Percentiles rank a stretch among this genome's conserved stretches.
Conservation (phyloP, 2,888 invertebrate genomes). For the Oasisia sp. region DNA sequence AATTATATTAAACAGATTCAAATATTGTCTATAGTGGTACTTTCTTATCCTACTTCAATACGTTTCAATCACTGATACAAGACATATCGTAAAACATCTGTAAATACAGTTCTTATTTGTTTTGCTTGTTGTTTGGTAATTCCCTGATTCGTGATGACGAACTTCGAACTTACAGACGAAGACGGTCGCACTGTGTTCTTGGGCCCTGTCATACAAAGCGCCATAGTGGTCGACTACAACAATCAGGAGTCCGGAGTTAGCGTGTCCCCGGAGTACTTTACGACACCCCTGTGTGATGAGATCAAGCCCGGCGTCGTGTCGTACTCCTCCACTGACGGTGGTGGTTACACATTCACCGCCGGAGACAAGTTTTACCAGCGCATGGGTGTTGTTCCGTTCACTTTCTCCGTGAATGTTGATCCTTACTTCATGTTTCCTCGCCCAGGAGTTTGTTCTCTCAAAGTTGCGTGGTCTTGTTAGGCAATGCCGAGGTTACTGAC, state of each 20-base stretch:
- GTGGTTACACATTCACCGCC: too few species aligned
- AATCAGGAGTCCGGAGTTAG: not conserved
- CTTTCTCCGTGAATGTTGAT: not conserved
- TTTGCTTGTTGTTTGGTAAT: too few species aligned
- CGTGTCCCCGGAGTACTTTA: not conserved
- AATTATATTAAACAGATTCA: too few species aligned
- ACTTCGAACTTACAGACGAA: too few species aligned
- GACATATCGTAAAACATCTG: too few species aligned
- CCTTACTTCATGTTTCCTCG: not conserved
- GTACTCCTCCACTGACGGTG: not conserved
- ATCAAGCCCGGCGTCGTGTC: not conserved
- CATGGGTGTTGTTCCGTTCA: not conserved
- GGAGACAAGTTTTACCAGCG: not conserved
- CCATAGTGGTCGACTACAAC: not conserved
- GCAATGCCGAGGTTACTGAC: not conserved
- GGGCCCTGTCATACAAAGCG: too few species aligned
- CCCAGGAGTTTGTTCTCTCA: not conserved
- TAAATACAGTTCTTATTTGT: too few species aligned
- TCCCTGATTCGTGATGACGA: too few species aligned
- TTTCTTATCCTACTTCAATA: too few species aligned
- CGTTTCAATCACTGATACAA: too few species aligned
- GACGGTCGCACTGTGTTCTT: too few species aligned
- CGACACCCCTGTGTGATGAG: not conserved
- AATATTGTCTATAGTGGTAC: too few species aligned
- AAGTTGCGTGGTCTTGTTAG: conserved; percentile 3